Percentiles rank a stretch among this genome's conserved stretches.
Conservation (phyloP, 2,797 vertebrate genomes). For the Myoxocephalus aenaeus region DNA sequence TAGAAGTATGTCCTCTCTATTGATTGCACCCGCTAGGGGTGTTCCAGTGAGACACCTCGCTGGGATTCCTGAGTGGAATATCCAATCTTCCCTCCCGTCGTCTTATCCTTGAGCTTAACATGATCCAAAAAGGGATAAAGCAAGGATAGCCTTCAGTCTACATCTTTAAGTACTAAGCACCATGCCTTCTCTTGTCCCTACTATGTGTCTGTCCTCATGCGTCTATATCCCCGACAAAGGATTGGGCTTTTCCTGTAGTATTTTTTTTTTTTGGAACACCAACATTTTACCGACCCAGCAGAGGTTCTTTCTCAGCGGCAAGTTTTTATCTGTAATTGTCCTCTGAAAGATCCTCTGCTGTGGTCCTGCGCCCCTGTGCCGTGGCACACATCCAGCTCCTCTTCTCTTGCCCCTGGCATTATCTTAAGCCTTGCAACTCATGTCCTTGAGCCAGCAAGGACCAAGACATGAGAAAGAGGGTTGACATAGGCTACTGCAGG, state of each 20-base stretch:
- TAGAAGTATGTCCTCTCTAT: slow-evolving; percentile 6
- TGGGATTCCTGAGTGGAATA: slow-evolving; percentile 54
- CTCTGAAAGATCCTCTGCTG: slow-evolving; percentile 50
- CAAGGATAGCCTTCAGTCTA: slow-evolving; percentile 62
- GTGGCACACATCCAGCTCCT: slow-evolving; percentile 55
- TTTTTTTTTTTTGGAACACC: slow-evolving; percentile 8
- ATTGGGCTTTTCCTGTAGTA: slow-evolving; percentile 25
- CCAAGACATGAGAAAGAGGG: slow-evolving; percentile 29
- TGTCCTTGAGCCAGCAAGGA: slow-evolving; percentile 55
- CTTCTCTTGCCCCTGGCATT: slow-evolving; percentile 47
- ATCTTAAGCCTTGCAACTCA: slow-evolving; percentile 45
- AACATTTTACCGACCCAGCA: slow-evolving; percentile 41
- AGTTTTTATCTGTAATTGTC: slow-evolving; percentile 58
- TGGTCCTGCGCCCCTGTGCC: slow-evolving; percentile 36
- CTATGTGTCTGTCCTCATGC: slow-evolving; percentile 46
- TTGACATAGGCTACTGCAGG: slow-evolving; percentile 15
- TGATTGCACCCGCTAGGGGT: slow-evolving; percentile 49
- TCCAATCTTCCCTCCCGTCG: slow-evolving; percentile 47
- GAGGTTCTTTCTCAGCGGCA: slow-evolving; percentile 31
- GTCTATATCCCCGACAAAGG: slow-evolving; percentile 24
- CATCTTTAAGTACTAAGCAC: slow-evolving; percentile 62
- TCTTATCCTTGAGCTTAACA: slow-evolving; percentile 65
- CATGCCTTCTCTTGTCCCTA: slow-evolving; percentile 47
- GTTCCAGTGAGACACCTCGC: slow-evolving; percentile 37
- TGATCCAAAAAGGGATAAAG: slow-evolving; percentile 69